phyloP scores from a whole-genome alignment of 2,797 vertebrate species.

The Coluber constrictor region DNA sequence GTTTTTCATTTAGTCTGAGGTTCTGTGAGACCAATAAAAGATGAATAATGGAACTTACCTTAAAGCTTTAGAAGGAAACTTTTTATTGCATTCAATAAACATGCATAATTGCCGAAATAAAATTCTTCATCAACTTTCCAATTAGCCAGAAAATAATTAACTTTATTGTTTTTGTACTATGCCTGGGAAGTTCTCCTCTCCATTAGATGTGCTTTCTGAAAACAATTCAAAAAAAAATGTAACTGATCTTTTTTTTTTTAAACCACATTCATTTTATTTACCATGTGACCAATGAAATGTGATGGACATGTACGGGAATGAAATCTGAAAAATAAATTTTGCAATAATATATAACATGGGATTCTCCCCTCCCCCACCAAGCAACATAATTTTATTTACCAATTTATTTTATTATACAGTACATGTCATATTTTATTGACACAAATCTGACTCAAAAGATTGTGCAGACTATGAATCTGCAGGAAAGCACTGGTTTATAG shows the following conservation, averaged over 20 bases:
- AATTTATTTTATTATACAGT: not conserved
- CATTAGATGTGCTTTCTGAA: constrained; percentile 3
- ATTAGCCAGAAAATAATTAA: constrained; percentile 12
- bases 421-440: not conserved
- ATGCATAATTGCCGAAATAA: constrained; percentile 6
- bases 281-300: not conserved
- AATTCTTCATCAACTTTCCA: constrained; percentile 11
- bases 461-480: not conserved
- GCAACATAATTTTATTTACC: not conserved
- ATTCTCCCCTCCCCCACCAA: not conserved
- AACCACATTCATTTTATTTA: not conserved
- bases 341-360: not conserved
- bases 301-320: not conserved
- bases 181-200: not conserved
- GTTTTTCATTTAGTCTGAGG: not conserved
- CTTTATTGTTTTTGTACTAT: not conserved
- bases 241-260: not conserved
- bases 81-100: not conserved
- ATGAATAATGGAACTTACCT: not conserved
- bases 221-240: not conserved
- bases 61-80: constrained; percentile 5
- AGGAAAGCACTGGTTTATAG: no score
- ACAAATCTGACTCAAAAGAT: constrained; percentile 1
- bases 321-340: not conserved
- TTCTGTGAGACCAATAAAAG: not conserved